Base-by-base conservation (phyloP, 2,113 vertebrate genomes). In the Cyprinus carpio region DNA sequence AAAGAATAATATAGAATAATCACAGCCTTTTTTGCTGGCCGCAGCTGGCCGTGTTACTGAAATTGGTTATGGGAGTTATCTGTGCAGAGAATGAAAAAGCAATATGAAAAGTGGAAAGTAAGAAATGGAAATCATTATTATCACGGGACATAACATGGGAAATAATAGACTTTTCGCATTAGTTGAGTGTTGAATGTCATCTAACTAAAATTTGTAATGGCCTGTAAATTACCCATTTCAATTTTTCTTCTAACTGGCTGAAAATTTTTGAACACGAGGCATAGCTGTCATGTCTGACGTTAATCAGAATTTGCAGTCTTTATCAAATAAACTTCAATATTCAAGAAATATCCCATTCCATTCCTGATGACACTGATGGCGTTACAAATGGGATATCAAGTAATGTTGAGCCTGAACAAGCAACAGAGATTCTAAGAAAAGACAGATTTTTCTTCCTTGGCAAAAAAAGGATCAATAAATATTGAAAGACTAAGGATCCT, bases 51-150 rank as follows among this genome's bases (percentile, higher is more conserved):
- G 4, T 65, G 77, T 65, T 60, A 8, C 23, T 80, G 11, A 85
- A 82, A 51, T n/a, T 81, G 54, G 27, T 85, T 49, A 75, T 81
- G 56, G 54, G 56, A 75, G 29, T 86, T 65, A 75, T 75, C 27
- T 27, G 16, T 64, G 15, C 43, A 16, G 40, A 49, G 60, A 29
- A 25, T 65, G 20, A 51, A 80, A 80, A 84, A 31, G n/a, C n/a
- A 67, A 82, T 43, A 76, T 82, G 56, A 82, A 65, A 75, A 49
- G 25, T 82, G 46, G 72, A 86, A 80, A 64, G 25, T 65, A 31
- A 69, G 23, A 65, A 87, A 64, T 74, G 56, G 18, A 31, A 64
- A 87, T 80, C 18, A 58, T 87, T 43, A 64, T 64, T 43, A 64
- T 64, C 58, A 27, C 6, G 20, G 29, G 27, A 72, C 54, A 85